These are phyloP conservation scores for Acrocephalus arundinaceus DNA, from an alignment of 2,113 vertebrate species.

Conservation along the genomic window DNA sequence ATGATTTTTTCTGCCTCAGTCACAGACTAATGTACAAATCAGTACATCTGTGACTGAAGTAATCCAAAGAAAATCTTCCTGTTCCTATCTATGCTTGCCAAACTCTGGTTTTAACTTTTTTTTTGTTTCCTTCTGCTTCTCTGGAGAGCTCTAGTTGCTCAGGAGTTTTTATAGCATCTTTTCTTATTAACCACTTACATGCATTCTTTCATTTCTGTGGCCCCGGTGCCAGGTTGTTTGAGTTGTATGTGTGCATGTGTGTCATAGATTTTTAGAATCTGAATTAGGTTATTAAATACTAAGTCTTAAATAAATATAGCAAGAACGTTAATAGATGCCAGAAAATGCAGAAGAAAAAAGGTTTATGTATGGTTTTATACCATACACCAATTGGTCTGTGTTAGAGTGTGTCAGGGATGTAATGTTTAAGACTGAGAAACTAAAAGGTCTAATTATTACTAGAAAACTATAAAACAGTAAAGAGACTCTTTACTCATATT, in stretches of 20 bases:
- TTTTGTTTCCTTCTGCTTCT: background rate
- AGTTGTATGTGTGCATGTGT: accelerated
- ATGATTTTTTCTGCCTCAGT: background rate
- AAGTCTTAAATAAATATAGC: background rate
- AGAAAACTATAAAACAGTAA: background rate
- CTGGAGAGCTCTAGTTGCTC: background rate
- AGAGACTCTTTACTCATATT: background rate
- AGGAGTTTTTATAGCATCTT: background rate
- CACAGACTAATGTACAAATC: constrained; percentile 1
- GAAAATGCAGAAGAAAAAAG: background rate
- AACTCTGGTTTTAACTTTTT: background rate
- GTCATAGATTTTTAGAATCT: background rate
- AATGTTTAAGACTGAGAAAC: background rate
- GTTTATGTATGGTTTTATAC: background rate
- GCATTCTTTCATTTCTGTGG: background rate
- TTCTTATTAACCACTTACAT: background rate
- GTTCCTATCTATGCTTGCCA: constrained; percentile 25
- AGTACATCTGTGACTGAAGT: constrained; percentile 12
- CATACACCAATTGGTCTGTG: background rate
- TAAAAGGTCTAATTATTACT: background rate
- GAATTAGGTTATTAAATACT: background rate
- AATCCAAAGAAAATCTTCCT: background rate
- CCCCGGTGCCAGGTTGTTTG: background rate
- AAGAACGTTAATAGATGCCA: background rate
- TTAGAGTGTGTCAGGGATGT: background rate